These are phyloP conservation scores for Tribolium castaneum DNA, from an alignment of 1,140 invertebrate genomes.

Conservation along the genomic window DNA sequence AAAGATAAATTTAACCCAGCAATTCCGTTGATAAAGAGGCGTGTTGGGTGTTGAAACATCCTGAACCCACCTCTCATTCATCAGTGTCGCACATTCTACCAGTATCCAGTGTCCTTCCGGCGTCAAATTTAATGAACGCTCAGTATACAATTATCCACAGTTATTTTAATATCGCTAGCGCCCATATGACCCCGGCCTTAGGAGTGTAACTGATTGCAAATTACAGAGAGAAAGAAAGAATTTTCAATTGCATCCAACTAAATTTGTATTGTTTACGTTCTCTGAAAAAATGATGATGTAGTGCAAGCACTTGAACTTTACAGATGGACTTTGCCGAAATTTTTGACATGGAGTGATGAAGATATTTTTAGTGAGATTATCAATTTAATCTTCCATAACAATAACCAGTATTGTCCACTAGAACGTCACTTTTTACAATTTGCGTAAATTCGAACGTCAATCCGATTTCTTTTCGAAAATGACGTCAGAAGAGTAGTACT, in stretches of 20 bases:
- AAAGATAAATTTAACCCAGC: no score
- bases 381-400: background rate
- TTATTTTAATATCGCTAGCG: background rate
- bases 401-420: background rate
- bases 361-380: background rate
- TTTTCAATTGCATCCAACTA: background rate
- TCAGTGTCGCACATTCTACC: background rate
- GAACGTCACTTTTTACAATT: background rate
- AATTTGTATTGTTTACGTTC: background rate
- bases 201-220: background rate
- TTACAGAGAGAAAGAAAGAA: background rate
- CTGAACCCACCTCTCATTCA: no score
- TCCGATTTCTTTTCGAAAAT: background rate
- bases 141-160: background rate
- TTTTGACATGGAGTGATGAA: background rate
- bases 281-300: background rate
- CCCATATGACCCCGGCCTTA: background rate
- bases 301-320: background rate
- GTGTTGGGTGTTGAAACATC: no score
- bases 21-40: no score
- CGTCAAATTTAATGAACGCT: background rate
- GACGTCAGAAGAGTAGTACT: no score
- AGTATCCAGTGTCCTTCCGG: background rate
- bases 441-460: background rate
- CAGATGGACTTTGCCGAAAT: background rate